These are phyloP conservation scores for Hemicrepidius hirtus DNA, from an alignment of 2,888 invertebrate genomes.

Conservation along the genomic window DNA sequence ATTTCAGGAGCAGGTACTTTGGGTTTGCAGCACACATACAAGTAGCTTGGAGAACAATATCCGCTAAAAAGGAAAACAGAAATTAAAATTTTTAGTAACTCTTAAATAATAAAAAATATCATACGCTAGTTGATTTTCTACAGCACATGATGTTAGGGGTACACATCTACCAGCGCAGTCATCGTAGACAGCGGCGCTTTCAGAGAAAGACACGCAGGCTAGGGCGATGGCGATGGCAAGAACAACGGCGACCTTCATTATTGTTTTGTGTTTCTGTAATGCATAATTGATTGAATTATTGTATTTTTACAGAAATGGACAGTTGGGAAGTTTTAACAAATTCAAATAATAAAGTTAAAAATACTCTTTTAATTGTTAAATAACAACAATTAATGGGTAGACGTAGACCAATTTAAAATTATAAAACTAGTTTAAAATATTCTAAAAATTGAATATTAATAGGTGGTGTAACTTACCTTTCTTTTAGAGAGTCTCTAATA, in stretches of 20 bases:
- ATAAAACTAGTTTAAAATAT: too few species aligned
- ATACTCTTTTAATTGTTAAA: too few species aligned
- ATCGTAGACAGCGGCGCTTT: background rate
- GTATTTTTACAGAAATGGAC: too few species aligned
- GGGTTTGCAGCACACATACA: background rate
- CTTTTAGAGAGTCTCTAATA: background rate
- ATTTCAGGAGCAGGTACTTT: too few species aligned
- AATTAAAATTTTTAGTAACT: background rate
- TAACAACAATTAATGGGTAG: too few species aligned
- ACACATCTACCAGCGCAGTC: background rate
- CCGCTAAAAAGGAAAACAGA: background rate
- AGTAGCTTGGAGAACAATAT: background rate
- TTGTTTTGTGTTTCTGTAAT: background rate
- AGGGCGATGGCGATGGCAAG: background rate
- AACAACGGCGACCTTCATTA: constrained; percentile 10
- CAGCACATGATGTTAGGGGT: too few species aligned
- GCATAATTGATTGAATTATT: too few species aligned
- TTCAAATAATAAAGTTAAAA: too few species aligned
- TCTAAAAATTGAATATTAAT: background rate
- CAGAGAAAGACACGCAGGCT: background rate
- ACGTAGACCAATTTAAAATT: too few species aligned
- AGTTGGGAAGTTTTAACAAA: too few species aligned
- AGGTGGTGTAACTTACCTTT: background rate
- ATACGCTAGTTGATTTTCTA: background rate
- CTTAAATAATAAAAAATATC: background rate